Percentiles rank a stretch among this genome's conserved stretches.
phyloP scores from a whole-genome alignment of 1,140 invertebrate species.

The Sarcophaga bullata region DNA sequence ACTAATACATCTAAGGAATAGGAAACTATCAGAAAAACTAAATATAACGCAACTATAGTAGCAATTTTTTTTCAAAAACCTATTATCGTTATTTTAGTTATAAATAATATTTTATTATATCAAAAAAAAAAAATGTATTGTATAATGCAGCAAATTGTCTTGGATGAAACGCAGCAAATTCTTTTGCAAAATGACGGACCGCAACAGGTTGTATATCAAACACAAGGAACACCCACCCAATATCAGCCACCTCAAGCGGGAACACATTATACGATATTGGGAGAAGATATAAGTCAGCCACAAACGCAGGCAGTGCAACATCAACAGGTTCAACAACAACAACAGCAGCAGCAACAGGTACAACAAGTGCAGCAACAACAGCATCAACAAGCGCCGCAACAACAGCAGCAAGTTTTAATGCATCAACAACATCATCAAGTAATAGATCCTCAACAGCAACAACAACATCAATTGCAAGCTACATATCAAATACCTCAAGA shows the following conservation, averaged over 20 bases:
- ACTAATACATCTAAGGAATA: too few species aligned
- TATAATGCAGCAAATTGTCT: slow-evolving; percentile 4
- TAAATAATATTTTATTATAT: background rate
- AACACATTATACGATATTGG: slow-evolving; percentile 47
- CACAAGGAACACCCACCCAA: slow-evolving; percentile 51
- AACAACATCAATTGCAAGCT: slow-evolving; percentile 43
- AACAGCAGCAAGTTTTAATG: slow-evolving; percentile 42
- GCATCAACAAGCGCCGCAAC: slow-evolving; percentile 15
- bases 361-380: slow-evolving; percentile 50
- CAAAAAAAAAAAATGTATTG: background rate
- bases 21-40: too few species aligned
- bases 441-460: slow-evolving; percentile 40
- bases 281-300: slow-evolving; percentile 58
- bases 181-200: slow-evolving; percentile 58
- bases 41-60: too few species aligned
- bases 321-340: slow-evolving; percentile 53
- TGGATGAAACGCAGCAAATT: slow-evolving; percentile 48
- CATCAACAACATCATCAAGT: slow-evolving; percentile 41
- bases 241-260: slow-evolving; percentile 44
- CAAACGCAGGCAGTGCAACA: slow-evolving; percentile 48
- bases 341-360: slow-evolving; percentile 46
- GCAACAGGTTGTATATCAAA: slow-evolving; percentile 62
- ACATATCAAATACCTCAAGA: slow-evolving; percentile 41
- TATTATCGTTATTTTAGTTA: background rate
- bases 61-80: background rate